Base-by-base conservation (phyloP, 2,113 vertebrate genomes). In the Craseonycteris thonglongyai region DNA sequence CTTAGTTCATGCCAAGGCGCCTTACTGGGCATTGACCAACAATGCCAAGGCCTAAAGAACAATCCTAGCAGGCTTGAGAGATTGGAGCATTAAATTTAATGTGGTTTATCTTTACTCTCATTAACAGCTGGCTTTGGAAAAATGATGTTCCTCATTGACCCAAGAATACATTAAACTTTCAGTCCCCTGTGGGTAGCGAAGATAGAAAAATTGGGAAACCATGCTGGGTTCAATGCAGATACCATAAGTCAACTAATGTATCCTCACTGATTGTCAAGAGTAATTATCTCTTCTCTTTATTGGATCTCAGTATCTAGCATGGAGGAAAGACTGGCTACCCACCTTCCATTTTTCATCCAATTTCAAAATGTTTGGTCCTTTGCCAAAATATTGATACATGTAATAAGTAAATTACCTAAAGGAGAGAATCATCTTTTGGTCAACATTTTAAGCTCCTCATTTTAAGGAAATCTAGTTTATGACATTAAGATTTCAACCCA, bases 321-420 rank as follows among this genome's bases (percentile, higher is more conserved):
- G 5, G 45, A 22, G 24, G 9, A 28, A 45, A 26, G 3, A 30
- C 28, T 18, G 63, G 16, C 33, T 26, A 26, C 35, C 22, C 1
- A 49, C 15, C 61, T 74, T 92, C 54, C 30, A 61, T 65, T 96
- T 96, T 82, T 28, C 30, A 83, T 26, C 59, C 22, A 61, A 75
- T 49, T 91, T 80, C 45, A 59, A 88, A 61, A 85, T 19, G 5
- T 72, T 63, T 75, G 40, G 2, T 79, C 42, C 59, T 88, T 94
- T 59, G 56, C 49, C 61, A 88, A 97, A 96, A 93, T 58, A 91
- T 22, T 83, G 65, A 78, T 76, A 80, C 63, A 76, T 75, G 16
- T 45, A 74, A 42, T 56, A 94, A 33, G 13, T 59, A 86, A 89
- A 84, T 78, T 13, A 75, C 19, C 21, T 69, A 3, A 86, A 94